phyloP scores from a whole-genome alignment of 2,113 vertebrate species.

The Sturnus vulgaris region DNA sequence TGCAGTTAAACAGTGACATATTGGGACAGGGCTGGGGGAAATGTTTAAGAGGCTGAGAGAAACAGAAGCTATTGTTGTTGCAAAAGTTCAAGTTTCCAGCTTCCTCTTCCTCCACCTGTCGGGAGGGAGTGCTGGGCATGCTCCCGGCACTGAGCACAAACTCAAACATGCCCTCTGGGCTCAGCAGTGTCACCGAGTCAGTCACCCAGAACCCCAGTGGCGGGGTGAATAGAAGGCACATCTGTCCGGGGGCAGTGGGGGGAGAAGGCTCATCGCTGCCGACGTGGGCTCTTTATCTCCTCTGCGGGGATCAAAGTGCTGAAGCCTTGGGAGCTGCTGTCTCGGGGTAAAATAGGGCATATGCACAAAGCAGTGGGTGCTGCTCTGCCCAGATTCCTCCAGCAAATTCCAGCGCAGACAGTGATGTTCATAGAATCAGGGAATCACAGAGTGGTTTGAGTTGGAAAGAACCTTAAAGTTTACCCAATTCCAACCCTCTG shows the following conservation, averaged over 20 bases:
- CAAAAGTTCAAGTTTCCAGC: slow-evolving; percentile 59
- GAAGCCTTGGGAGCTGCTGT: background rate
- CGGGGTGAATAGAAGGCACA: slow-evolving; percentile 63
- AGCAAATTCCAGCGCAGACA: background rate
- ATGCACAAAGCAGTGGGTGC: background rate
- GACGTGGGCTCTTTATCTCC: background rate
- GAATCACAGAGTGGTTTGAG: background rate
- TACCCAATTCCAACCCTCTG: background rate
- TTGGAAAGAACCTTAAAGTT: background rate
- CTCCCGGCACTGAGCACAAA: slow-evolving; percentile 57
- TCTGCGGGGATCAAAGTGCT: background rate
- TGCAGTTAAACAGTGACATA: background rate
- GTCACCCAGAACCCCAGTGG: slow-evolving; percentile 70
- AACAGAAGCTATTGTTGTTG: slow-evolving; percentile 36
- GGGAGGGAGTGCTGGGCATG: background rate
- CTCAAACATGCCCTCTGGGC: slow-evolving; percentile 60
- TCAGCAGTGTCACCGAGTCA: slow-evolving; percentile 33
- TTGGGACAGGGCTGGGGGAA: background rate
- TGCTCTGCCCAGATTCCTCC: background rate
- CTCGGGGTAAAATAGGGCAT: background rate
- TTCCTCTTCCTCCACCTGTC: slow-evolving; percentile 53
- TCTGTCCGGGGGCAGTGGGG: slow-evolving; percentile 42
- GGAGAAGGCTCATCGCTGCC: background rate
- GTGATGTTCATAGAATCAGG: background rate
- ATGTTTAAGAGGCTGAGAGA: background rate